Conservation (phyloP, 2,797 vertebrate genomes). For the Nothura maculosa region DNA sequence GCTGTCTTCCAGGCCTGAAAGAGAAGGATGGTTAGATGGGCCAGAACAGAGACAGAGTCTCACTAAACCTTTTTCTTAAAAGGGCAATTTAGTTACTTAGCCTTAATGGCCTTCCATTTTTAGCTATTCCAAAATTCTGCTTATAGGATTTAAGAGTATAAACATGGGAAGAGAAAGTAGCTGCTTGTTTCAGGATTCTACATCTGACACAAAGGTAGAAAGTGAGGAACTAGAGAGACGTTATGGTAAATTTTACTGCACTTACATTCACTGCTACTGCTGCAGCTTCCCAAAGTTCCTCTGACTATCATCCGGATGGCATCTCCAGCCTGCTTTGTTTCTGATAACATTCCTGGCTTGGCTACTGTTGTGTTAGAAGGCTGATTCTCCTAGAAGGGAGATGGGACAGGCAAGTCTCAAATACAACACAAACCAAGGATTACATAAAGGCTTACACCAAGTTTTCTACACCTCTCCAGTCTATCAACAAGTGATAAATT, state of each 20-base stretch:
- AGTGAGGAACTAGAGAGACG: background rate
- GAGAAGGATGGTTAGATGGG: background rate
- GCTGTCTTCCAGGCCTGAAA: constrained; percentile 93
- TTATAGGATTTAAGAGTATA: background rate
- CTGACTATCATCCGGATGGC: constrained; percentile 97
- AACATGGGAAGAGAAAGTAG: background rate
- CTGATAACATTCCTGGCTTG: constrained; percentile 85
- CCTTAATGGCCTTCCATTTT: background rate
- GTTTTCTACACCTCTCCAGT: background rate
- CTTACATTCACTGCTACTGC: constrained; percentile 98
- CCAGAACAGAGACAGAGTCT: background rate
- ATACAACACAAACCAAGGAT: background rate
- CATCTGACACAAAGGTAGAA: background rate
- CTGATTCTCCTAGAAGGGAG: constrained; percentile 82
- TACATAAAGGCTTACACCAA: background rate
- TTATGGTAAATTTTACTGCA: background rate
- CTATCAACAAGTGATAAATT: background rate
- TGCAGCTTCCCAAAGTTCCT: constrained; percentile 97
- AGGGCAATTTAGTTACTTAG: background rate
- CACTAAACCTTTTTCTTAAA: background rate
- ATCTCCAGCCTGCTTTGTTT: constrained; percentile 89
- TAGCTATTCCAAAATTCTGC: background rate
- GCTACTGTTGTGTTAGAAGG: constrained; percentile 83
- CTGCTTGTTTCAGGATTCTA: background rate
- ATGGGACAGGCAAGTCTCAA: constrained; percentile 11